phyloP scores from a whole-genome alignment of 2,888 invertebrate genomes.

The Cheilosia vernalis region DNA sequence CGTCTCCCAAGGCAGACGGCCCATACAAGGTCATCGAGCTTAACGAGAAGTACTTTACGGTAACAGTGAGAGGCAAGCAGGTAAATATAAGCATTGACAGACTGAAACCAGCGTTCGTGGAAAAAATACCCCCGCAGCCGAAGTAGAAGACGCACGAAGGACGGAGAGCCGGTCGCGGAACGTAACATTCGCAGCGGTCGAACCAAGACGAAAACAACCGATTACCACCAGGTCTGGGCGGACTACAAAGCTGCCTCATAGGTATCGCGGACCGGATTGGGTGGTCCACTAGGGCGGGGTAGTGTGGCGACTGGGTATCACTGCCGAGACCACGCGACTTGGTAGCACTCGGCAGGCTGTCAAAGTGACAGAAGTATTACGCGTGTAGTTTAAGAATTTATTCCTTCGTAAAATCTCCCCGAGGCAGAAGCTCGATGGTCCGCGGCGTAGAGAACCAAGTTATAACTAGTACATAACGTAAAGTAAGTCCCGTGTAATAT shows the following conservation, averaged over 20 bases:
- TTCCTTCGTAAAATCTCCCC: too few relatives aligned
- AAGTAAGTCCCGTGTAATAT: too few relatives aligned
- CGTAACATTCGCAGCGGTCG: too few relatives aligned
- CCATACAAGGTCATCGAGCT: slow-evolving; percentile 5
- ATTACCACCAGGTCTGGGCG: neutral
- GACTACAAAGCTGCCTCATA: neutral
- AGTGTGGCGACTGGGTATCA: neutral
- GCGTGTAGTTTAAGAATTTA: too few relatives aligned
- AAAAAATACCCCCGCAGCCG: neutral
- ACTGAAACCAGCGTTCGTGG: too few relatives aligned
- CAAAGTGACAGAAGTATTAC: too few relatives aligned
- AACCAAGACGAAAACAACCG: neutral
- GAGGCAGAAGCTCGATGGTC: too few relatives aligned
- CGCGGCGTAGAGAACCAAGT: too few relatives aligned
- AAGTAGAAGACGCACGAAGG: neutral
- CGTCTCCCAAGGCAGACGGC: neutral
- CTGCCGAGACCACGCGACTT: too few relatives aligned
- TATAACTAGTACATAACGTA: too few relatives aligned
- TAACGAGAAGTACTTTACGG: neutral
- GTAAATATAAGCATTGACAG: slow-evolving; percentile 9
- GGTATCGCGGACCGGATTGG: neutral
- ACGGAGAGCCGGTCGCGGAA: too few relatives aligned
- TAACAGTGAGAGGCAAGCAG: neutral
- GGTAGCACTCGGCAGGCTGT: too few relatives aligned
- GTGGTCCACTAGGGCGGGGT: neutral